These are phyloP conservation scores for Tetropium fuscum DNA, from an alignment of 2,888 invertebrate genomes.

Conservation along the genomic window DNA sequence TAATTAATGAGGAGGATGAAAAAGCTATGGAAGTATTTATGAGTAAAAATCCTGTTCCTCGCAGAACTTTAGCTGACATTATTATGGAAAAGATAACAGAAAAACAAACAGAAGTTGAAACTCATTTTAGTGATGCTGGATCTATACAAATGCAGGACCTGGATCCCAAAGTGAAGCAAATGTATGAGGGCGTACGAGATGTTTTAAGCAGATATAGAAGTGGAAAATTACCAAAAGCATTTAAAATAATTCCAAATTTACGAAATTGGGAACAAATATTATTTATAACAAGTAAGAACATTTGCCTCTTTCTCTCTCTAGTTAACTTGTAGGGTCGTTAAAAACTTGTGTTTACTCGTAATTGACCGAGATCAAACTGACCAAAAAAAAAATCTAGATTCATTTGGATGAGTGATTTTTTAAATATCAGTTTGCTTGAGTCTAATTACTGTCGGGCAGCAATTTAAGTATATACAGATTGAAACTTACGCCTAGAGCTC, in stretches of 20 bases:
- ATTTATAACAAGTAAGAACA: constrained; percentile 74
- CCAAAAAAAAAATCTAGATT: too few relatives aligned
- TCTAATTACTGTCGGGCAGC: too few relatives aligned
- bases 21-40: constrained; percentile 87
- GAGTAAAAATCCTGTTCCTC: constrained; percentile 71
- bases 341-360: too few relatives aligned
- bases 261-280: constrained; percentile 95
- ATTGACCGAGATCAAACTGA: too few relatives aligned
- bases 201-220: constrained; percentile 91
- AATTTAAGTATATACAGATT: too few relatives aligned
- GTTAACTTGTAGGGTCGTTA: too few relatives aligned
- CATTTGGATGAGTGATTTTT: too few relatives aligned
- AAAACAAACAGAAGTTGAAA: constrained; percentile 89
- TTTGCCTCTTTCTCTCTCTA: too few relatives aligned
- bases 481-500: too few relatives aligned
- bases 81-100: constrained; percentile 94
- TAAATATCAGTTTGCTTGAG: too few relatives aligned
- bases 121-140: constrained; percentile 85
- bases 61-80: constrained; percentile 86
- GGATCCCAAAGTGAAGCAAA: constrained; percentile 83
- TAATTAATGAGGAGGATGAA: constrained; percentile 90
- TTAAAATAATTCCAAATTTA: constrained; percentile 94
- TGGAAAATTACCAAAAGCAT: constrained; percentile 98
- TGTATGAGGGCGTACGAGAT: constrained; percentile 93
- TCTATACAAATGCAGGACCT: constrained; percentile 83